These are phyloP conservation scores for Hydrophis major DNA, from an alignment of 2,797 vertebrate species.

Conservation along the genomic window DNA sequence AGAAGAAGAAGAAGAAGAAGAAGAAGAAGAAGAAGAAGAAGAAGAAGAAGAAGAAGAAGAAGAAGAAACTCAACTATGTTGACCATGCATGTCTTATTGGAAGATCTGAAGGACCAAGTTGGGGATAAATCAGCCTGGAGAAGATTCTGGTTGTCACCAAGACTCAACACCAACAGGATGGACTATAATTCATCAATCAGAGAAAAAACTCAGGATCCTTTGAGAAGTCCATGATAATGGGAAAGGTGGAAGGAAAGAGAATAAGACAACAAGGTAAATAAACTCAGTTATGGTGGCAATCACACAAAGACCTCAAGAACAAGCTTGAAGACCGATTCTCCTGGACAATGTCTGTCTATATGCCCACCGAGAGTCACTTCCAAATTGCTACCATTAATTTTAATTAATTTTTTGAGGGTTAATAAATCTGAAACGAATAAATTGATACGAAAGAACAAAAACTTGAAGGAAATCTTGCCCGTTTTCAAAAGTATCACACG, in stretches of 20 bases:
- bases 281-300: neutral
- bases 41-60: rapidly evolving
- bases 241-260: neutral
- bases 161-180: neutral
- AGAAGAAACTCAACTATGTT: neutral
- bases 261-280: neutral
- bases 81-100: neutral
- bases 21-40: no score
- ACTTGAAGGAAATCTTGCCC: neutral
- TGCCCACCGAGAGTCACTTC: neutral
- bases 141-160: neutral
- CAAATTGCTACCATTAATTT: neutral
- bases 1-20: no score
- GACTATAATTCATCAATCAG: neutral
- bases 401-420: neutral
- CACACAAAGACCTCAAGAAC: neutral
- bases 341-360: neutral
- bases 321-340: neutral
- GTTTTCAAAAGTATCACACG: neutral
- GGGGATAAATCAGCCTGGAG: neutral
- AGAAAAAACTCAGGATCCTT: neutral
- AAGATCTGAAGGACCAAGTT: neutral
- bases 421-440: neutral
- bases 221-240: neutral
- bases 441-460: neutral